Evolutionary conservation across 1,140 invertebrate species (phyloP).

Genomic region (Psilanteris sp.): DNA sequence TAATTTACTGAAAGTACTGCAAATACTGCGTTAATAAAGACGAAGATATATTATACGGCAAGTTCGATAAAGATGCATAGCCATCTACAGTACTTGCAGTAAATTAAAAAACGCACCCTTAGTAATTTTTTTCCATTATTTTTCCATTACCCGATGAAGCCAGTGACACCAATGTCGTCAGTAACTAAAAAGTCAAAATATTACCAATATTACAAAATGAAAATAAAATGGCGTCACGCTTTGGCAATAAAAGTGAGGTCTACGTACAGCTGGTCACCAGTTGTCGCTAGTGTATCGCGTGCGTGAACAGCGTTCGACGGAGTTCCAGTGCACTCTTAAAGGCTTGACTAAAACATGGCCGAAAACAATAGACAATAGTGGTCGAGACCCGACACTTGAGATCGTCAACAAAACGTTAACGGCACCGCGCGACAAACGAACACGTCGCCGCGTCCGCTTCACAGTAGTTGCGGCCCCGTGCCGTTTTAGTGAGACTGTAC

Average conservation of each 20-base stretch:
- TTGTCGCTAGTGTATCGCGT: slow-evolving; percentile 37
- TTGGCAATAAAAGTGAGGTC: neutral
- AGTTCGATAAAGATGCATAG: too few species aligned
- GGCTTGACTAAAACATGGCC: slow-evolving; percentile 44
- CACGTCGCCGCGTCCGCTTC: neutral
- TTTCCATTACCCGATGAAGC: too few species aligned
- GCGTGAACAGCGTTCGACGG: slow-evolving; percentile 4
- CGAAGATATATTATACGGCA: too few species aligned
- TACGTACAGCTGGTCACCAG: slow-evolving; percentile 1
- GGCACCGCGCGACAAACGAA: neutral
- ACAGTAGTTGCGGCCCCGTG: neutral
- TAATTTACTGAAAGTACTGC: too few species aligned
- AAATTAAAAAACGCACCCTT: too few species aligned
- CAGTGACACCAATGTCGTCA: too few species aligned
- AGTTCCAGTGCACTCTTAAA: slow-evolving; percentile 20
- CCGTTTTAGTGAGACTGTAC: neutral
- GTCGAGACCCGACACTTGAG: neutral
- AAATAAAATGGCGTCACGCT: neutral
- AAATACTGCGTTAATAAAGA: too few species aligned
- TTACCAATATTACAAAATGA: too few species aligned
- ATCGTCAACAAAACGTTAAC: slow-evolving; percentile 11
- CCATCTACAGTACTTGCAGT: too few species aligned
- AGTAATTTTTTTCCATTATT: too few species aligned
- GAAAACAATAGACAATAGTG: slow-evolving; percentile 45
- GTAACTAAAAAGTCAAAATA: too few species aligned